Base-by-base conservation (phyloP, 2,113 vertebrate genomes). In the Phocoena phocoena region DNA sequence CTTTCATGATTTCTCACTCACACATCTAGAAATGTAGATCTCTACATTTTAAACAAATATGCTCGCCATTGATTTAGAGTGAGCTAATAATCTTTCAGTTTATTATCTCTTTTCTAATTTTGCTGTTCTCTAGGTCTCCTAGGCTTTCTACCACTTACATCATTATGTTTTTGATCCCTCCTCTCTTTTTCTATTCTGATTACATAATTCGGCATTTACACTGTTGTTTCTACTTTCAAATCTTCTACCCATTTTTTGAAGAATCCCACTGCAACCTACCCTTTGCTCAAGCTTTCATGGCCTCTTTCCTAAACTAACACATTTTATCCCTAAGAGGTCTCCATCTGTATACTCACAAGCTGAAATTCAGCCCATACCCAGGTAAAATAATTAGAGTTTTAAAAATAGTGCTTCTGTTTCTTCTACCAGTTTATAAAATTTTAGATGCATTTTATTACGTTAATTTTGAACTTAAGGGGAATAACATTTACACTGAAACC, bases 371-470 rank as follows among this genome's bases (percentile, higher is more conserved):
- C 17, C n/a, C 41, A 26, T 23, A 50, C 21, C 6, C n/a, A 31
- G 73, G 41, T 63, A 81, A 94, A 93, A 71, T 90, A 80, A 92
- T 95, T 58, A 25, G 1, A 71, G 74, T 95, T 73, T 18, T 85
- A 41, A 89, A 89, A 89, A 62, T 44, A 82, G 26, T 8, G 68
- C 23, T 62, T 74, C 74, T 67, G 0, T 87, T 76, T 65, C 88
- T 94, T 84, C 65, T n/a, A 74, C 7, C 14, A 85, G 65, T 77
- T 88, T 63, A 89, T 92, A 79, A 89, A 92, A 12, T 44, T 80
- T 71, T 67, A 58, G 36, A 25, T 84, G 36, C 36, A 92, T 88
- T 33, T 81, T 33, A 79, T 96, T 94, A 65, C 36, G 33, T 90
- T 91, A 58, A 83, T 88, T 95, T 80, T 88, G 62, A 92, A 74